phyloP scores from a whole-genome alignment of 2,797 vertebrate species.

The Acestrorhynchus altus region DNA sequence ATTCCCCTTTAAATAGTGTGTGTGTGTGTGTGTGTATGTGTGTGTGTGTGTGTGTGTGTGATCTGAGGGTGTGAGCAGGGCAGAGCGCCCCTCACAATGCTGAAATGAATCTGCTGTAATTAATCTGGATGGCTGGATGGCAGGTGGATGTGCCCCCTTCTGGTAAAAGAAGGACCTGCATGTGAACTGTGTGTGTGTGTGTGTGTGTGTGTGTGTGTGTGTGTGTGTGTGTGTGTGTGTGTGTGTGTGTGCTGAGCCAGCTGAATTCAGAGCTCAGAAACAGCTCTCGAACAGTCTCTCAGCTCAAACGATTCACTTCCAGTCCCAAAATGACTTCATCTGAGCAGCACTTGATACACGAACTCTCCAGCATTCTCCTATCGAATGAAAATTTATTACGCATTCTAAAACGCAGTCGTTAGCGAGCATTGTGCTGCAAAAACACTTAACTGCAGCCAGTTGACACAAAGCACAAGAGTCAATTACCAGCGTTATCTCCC shows the following conservation, averaged over 20 bases:
- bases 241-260: conserved; percentile 25
- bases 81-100: conserved; percentile 30
- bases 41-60: conserved; percentile 3
- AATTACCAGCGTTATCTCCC: conserved; percentile 57
- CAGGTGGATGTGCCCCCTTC: conserved; percentile 57
- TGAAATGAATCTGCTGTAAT: conserved; percentile 60
- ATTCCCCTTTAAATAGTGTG: not conserved
- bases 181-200: not conserved
- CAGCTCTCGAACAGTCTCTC: not conserved
- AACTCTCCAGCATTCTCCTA: not conserved
- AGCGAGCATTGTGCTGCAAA: conserved; percentile 30
- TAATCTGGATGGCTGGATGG: conserved; percentile 53
- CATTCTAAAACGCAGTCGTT: conserved; percentile 36
- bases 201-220: too few species aligned
- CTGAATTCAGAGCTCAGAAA: conserved; percentile 16
- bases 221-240: too few species aligned
- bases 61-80: conserved; percentile 26
- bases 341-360: not conserved
- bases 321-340: conserved; percentile 27
- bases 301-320: conserved; percentile 25
- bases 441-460: conserved; percentile 47
- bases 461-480: conserved; percentile 51
- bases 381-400: conserved; percentile 34
- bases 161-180: conserved; percentile 50
- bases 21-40: not conserved